Conservation (phyloP, 1,140 invertebrate species). For the Drosophila obscura region DNA sequence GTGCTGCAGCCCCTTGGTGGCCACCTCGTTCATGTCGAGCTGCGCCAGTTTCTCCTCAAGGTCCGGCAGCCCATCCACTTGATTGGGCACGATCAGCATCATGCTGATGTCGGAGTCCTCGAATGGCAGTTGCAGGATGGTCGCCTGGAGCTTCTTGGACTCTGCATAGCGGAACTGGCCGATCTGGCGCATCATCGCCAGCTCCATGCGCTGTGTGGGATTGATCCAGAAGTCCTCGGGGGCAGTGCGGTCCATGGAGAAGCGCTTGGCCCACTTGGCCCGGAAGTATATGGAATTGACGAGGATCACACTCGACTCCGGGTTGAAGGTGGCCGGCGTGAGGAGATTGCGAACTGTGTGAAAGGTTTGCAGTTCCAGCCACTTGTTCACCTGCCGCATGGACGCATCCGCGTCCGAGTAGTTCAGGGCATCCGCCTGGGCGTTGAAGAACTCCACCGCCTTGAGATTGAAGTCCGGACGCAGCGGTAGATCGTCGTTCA, state of each 20-base stretch:
- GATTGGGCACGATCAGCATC: conserved; percentile 86
- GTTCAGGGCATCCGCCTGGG: conserved; percentile 84
- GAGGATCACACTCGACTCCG: conserved; percentile 84
- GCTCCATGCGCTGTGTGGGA: conserved; percentile 43
- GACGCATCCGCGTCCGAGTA: conserved; percentile 83
- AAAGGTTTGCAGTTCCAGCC: conserved; percentile 86
- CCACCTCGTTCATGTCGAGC: conserved; percentile 71
- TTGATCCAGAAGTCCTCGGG: conserved; percentile 63
- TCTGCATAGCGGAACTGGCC: conserved; percentile 84
- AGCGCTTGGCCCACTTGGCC: conserved; percentile 86
- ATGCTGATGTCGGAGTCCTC: conserved; percentile 85
- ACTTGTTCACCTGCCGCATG: conserved; percentile 86
- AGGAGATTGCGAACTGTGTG: conserved; percentile 87
- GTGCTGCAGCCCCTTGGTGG: conserved; percentile 42
- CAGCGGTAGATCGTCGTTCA: conserved; percentile 42
- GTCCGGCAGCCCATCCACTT: conserved; percentile 84
- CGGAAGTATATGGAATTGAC: conserved; percentile 89
- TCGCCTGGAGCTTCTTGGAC: conserved; percentile 82
- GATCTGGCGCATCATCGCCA: conserved; percentile 72
- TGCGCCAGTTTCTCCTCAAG: conserved; percentile 59
- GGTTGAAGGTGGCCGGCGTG: conserved; percentile 67
- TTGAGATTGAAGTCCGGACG: conserved; percentile 45
- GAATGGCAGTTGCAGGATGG: conserved; percentile 86
- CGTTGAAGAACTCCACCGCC: conserved; percentile 63
- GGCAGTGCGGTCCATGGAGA: conserved; percentile 84